Conservation (phyloP, 1,140 invertebrate species). For the Pygmarrhopalites habei region DNA sequence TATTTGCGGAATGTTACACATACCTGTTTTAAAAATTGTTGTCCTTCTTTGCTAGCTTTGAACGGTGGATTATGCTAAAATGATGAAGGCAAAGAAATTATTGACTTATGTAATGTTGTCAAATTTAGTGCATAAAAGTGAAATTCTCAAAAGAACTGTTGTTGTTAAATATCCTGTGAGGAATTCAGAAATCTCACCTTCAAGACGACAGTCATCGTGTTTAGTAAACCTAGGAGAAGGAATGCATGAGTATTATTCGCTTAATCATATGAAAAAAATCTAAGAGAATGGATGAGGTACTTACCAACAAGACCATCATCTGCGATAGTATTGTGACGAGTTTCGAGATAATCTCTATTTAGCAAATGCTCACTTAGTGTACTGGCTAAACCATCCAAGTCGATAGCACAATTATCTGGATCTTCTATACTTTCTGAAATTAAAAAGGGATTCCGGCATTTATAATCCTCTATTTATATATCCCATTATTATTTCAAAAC, state of each 20-base stretch:
- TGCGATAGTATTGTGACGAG: constrained; percentile 67
- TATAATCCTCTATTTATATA: neutral
- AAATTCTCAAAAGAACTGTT: too few species aligned
- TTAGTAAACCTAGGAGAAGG: too few species aligned
- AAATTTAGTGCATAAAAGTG: too few species aligned
- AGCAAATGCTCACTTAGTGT: constrained; percentile 66
- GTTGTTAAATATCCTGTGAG: too few species aligned
- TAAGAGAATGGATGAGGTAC: too few species aligned
- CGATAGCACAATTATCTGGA: constrained; percentile 51
- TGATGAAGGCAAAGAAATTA: too few species aligned
- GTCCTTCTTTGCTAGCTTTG: constrained; percentile 69
- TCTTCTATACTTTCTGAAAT: constrained; percentile 49
- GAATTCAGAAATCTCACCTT: too few species aligned
- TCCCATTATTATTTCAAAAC: neutral
- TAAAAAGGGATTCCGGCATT: too few species aligned
- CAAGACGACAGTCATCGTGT: constrained; percentile 73
- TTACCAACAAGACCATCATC: constrained; percentile 84
- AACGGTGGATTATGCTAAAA: constrained; percentile 77
- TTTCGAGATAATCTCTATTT: constrained; percentile 71
- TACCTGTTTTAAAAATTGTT: constrained; percentile 47
- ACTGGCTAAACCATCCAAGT: constrained; percentile 67
- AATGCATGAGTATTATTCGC: too few species aligned
- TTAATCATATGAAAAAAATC: too few species aligned
- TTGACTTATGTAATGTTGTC: too few species aligned
- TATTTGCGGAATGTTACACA: constrained; percentile 58